Evolutionary conservation across 2,888 invertebrate species (phyloP), one percentile per base, ranked within the genome.

Genomic region (Tholera decimalis): DNA sequence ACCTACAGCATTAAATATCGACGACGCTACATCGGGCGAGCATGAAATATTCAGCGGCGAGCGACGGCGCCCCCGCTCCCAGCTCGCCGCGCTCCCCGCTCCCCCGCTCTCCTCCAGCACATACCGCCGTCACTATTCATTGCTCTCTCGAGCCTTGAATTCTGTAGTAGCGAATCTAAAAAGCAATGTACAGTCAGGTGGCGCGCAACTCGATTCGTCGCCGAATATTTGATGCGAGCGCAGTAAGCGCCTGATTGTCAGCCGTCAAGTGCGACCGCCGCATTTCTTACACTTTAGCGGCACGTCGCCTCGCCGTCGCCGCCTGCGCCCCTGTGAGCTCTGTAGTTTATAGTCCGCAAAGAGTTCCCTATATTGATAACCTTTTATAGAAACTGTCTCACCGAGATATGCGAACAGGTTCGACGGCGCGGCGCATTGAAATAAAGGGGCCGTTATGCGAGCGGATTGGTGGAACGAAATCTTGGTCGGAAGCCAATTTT

Each of bases 101-200:
- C 60, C 49, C 59, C 13, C 46, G 13, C 53, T 2, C 18, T 33
- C 7, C 15, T 0, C 26, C 30, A 56, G 56, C 69, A 62, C 66
- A 77, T 58, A 47, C 58, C 37, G 13, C 50, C 49, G 49, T 61
- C 63, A 53, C 80, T 73, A 79, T 83, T 83, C 87, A 85, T 85
- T 85, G 81, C 84, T 82, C 87, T 77, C 85, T 63, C 51, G 79
- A 77, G 82, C 74, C 79, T 76, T 81, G 83, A 86, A 85, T 85
- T 78, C 65, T 75, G 56, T 62, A 84, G 71, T 67, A 58, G 62
- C 28, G 65, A 78, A 64, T 80, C 79, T 82, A 83, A 83, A 84
- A 82, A 85, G 82, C 84, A 77, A 86, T 83, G 84, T 86, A 81
- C 77, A 73, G 82, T 70, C 76, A 81, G 76, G 82, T 79, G 76